A percentile compares a stretch with the other conserved stretches of the same genome.
phyloP scores from a whole-genome alignment of 1,140 invertebrate genomes.

The Zaprionus camerounensis region DNA sequence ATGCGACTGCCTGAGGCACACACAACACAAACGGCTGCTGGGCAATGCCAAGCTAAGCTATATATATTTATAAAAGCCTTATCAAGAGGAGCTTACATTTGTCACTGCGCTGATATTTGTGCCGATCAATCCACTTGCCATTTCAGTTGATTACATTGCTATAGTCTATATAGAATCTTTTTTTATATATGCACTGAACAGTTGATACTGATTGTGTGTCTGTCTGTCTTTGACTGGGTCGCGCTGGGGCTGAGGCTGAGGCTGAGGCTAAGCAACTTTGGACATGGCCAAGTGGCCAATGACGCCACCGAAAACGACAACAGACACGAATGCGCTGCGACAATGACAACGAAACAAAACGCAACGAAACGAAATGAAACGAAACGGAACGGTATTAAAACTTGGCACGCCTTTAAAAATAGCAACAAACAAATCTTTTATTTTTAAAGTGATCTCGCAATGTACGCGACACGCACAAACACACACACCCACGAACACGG shows the following conservation, averaged over 20 bases:
- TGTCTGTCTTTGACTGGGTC: not conserved
- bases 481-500: constrained; percentile 33
- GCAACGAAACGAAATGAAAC: constrained; percentile 51
- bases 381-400: constrained; percentile 55
- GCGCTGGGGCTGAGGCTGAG: not conserved
- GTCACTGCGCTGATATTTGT: constrained; percentile 68
- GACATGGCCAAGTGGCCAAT: constrained; percentile 51
- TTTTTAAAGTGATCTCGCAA: constrained; percentile 76
- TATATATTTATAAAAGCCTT: not conserved
- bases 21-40: not conserved
- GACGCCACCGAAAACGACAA: constrained; percentile 45
- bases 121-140: constrained; percentile 72
- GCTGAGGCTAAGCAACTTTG: constrained; percentile 40
- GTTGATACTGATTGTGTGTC: constrained; percentile 41
- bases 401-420: constrained; percentile 80
- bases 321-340: constrained; percentile 26
- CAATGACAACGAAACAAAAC: constrained; percentile 36
- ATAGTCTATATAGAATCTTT: constrained; percentile 33
- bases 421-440: constrained; percentile 82
- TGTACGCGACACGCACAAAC: constrained; percentile 37
- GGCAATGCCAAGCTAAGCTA: not conserved
- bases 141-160: constrained; percentile 70
- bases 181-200: constrained; percentile 20
- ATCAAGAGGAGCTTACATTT: constrained; percentile 63
- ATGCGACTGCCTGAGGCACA: not conserved